Base-by-base conservation (phyloP, 2,113 vertebrate genomes). In the Pteronura brasiliensis region DNA sequence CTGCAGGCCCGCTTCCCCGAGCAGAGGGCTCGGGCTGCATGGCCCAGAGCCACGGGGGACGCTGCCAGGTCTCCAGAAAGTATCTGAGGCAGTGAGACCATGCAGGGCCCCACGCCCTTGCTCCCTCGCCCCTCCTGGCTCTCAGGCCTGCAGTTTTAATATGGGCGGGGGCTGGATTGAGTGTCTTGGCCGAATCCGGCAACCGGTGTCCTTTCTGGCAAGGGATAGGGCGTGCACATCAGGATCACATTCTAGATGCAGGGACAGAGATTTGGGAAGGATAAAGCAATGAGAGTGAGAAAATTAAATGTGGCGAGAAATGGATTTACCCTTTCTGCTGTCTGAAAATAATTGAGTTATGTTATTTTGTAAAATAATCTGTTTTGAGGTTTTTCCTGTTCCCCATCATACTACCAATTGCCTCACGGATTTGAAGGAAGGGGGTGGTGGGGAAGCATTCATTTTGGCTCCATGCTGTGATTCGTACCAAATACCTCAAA, bases 181-280 rank as follows among this genome's bases (percentile, higher is more conserved):
- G 80, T 88, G 88, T 97, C 97, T 96, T 97, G 97, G 96, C 97
- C 90, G 31, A 34, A 47, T 52, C 6, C n/a, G 36, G 96, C 92
- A 65, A 81, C 71, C 2, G 0, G 97, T 97, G 93, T 74, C 61
- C 82, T 93, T 97, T 98, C 84, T 98, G 95, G 96, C 97, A 55
- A 65, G 63, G 90, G 36, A 44, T 21, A 81, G 65, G n/a, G 52
- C 18, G 34, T 34, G 4, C 69, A 59, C 36, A 17, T n/a, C 36
- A 88, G 83, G 93, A 96, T n/a, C 20, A 34, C 83, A 74, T 98
- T 98, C 97, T 90, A 84, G 13, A 93, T 97, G 57, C 92, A 89
- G 63, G 95, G 94, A 74, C 42, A 49, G 92, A 98, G 97, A 98
- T 93, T 96, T 96, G 65, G n/a, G 92, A 89, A 97, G 96, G 96